Conservation (phyloP, 2,113 vertebrate species). For the Pedionomus torquatus region DNA sequence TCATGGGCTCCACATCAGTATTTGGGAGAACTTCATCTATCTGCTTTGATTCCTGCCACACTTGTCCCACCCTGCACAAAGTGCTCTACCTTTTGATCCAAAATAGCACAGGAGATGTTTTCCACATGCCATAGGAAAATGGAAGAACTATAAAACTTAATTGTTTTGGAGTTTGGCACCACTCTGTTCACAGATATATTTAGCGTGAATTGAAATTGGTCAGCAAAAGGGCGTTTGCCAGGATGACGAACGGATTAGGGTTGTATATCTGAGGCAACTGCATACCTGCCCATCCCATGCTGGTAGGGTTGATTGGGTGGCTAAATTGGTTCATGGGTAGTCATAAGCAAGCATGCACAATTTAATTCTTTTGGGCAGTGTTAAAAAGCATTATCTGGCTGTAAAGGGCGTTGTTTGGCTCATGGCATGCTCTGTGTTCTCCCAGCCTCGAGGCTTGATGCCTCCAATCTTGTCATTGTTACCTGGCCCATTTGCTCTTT, state of each 20-base stretch:
- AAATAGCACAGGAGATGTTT: constrained; percentile 50
- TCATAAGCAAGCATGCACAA: background rate
- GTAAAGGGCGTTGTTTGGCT: background rate
- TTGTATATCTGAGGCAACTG: background rate
- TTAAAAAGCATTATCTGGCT: background rate
- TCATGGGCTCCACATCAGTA: background rate
- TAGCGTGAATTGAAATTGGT: constrained; percentile 21
- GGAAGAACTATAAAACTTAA: constrained; percentile 32
- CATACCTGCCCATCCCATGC: constrained; percentile 8
- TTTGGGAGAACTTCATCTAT: constrained; percentile 48
- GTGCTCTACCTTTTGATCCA: constrained; percentile 40
- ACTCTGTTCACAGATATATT: background rate
- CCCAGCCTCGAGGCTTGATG: background rate
- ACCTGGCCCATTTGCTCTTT: background rate
- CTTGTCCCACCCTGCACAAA: constrained; percentile 6
- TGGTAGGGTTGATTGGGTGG: background rate
- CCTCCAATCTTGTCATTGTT: background rate
- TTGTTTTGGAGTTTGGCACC: constrained; percentile 16
- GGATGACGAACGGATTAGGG: background rate
- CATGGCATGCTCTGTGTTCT: background rate
- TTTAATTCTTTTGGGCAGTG: background rate
- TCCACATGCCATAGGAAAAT: constrained; percentile 38
- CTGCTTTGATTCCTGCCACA: constrained; percentile 42
- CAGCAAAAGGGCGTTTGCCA: background rate
- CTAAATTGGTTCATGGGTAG: background rate